Conservation (phyloP, 2,797 vertebrate species). For the Alcedo quadribrachys region DNA sequence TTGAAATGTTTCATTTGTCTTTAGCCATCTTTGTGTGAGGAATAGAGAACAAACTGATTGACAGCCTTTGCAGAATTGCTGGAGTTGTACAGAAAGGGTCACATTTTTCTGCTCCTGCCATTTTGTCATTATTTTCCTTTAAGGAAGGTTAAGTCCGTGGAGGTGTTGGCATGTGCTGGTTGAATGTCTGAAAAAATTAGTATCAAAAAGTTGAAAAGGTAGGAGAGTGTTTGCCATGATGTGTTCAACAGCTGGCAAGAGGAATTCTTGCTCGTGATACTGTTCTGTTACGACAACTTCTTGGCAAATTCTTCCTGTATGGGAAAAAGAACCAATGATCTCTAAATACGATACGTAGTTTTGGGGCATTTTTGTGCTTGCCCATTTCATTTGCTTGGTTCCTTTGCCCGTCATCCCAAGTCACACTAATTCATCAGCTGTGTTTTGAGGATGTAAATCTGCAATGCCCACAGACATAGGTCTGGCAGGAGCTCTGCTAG, state of each 20-base stretch:
- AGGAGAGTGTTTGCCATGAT: background rate
- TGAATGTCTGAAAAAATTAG: background rate
- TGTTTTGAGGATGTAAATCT: conserved; percentile 52
- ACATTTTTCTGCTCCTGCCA: background rate
- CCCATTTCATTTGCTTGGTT: background rate
- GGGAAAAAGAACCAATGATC: background rate
- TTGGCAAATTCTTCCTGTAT: background rate
- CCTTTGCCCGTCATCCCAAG: background rate
- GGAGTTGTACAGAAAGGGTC: background rate
- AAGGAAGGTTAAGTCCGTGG: background rate
- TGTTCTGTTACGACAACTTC: background rate
- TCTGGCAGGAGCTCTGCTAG: conserved; percentile 41
- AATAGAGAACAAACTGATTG: background rate
- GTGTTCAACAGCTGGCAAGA: background rate
- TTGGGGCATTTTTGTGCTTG: background rate
- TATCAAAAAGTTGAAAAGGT: background rate
- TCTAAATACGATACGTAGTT: background rate
- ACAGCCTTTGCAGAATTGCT: background rate
- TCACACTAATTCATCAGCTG: background rate
- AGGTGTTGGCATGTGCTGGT: background rate
- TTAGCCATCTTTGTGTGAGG: background rate
- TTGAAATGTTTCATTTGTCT: background rate
- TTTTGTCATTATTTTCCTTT: background rate
- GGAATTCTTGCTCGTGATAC: background rate
- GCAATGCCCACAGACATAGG: background rate